A percentile compares a stretch with the other conserved stretches of the same genome.
Conservation (phyloP, 2,113 vertebrate genomes). For the Petrocephalus zakoni region DNA sequence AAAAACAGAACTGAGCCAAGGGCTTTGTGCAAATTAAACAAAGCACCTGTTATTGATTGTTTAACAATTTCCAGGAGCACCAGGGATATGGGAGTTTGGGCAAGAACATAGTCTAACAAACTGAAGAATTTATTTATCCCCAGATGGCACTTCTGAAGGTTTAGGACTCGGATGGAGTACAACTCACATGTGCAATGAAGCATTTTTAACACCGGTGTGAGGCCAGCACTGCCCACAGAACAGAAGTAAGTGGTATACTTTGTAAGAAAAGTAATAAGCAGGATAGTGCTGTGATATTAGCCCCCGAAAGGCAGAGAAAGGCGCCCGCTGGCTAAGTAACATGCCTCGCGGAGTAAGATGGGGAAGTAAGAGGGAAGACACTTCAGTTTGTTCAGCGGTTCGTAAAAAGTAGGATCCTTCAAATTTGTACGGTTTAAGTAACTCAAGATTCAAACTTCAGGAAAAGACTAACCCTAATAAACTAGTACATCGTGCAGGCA, state of each 20-base stretch:
- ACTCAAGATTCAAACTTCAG: neutral
- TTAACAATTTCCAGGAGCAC: neutral
- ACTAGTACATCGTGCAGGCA: neutral
- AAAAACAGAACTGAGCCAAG: neutral
- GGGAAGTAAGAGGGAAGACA: neutral
- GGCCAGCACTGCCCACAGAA: neutral
- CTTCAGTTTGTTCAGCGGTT: neutral
- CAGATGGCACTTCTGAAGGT: conserved; percentile 12
- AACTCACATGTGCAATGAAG: conserved; percentile 9
- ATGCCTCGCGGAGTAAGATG: neutral
- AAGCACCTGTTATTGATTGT: conserved; percentile 4
- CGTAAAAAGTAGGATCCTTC: neutral
- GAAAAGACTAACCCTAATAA: neutral
- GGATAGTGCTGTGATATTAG: neutral
- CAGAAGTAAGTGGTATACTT: neutral
- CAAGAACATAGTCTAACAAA: neutral
- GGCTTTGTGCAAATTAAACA: neutral
- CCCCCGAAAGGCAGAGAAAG: neutral
- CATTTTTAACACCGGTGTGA: neutral
- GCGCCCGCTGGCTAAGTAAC: too few relatives aligned
- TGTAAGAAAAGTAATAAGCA: neutral
- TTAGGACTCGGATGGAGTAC: neutral
- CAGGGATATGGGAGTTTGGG: neutral
- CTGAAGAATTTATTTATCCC: conserved; percentile 13
- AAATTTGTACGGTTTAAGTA: neutral